Evolutionary conservation across 1,140 invertebrate genomes (phyloP).

Genomic region (Drosophila kikkawai): DNA sequence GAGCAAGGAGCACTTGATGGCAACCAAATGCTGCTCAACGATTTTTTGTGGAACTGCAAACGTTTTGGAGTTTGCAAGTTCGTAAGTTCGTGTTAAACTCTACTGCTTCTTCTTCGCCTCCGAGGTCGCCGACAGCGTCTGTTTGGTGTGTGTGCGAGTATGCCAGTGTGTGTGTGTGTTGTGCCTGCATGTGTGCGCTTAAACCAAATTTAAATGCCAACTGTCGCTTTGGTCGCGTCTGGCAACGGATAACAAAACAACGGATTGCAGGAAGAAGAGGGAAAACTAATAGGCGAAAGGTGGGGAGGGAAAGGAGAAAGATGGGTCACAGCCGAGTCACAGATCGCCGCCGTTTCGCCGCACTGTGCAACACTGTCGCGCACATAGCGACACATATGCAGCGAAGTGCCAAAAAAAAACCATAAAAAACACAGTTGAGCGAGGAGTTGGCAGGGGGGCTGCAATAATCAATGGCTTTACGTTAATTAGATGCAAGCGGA

Average conservation of each 20-base stretch:
- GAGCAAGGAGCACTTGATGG: constrained; percentile 1
- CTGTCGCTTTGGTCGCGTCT: constrained; percentile 67
- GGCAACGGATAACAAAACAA: constrained; percentile 57
- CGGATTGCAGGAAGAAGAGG: constrained; percentile 12
- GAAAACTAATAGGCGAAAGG: constrained; percentile 11
- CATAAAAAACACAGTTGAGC: constrained; percentile 9
- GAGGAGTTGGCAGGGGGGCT: not conserved
- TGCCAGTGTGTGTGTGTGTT: constrained; percentile 18
- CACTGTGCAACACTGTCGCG: constrained; percentile 49
- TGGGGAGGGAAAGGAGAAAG: constrained; percentile 8
- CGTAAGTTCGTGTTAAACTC: constrained; percentile 19
- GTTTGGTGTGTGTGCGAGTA: constrained; percentile 31
- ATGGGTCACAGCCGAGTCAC: constrained; percentile 16
- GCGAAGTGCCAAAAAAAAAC: constrained; percentile 55
- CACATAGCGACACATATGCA: constrained; percentile 63
- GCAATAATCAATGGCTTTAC: constrained; percentile 71
- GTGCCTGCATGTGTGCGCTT: constrained; percentile 29
- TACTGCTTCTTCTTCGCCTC: constrained; percentile 62
- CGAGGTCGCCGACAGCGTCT: constrained; percentile 74
- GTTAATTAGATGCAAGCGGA: constrained; percentile 62
- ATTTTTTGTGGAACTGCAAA: not conserved
- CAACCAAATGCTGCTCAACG: constrained; percentile 1
- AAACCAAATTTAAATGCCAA: constrained; percentile 72
- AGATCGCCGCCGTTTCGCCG: constrained; percentile 16
- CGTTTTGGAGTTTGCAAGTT: constrained; percentile 19